Conservation (phyloP, 2,797 vertebrate genomes). For the Poecilia picta region DNA sequence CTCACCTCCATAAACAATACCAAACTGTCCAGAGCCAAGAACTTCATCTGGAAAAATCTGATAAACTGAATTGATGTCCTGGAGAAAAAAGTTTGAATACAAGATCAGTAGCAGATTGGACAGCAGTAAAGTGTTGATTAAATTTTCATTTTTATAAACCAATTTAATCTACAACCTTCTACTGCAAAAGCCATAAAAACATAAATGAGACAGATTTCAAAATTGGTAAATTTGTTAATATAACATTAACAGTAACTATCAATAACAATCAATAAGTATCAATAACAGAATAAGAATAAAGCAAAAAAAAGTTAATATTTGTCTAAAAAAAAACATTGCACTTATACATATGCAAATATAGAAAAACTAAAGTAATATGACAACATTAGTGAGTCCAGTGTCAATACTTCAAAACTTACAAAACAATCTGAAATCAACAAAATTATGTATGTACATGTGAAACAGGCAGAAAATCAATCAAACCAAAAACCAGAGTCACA, state of each 20-base stretch:
- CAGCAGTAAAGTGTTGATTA: neutral
- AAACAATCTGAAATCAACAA: neutral
- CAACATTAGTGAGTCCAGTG: neutral
- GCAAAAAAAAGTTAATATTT: no score
- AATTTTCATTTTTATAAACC: neutral
- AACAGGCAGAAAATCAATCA: neutral
- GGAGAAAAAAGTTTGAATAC: constrained; percentile 3
- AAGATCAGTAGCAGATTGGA: neutral
- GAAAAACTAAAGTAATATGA: neutral
- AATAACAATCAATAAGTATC: no score
- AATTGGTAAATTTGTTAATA: no score
- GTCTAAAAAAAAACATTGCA: neutral
- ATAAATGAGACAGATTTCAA: no score
- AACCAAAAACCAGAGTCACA: neutral
- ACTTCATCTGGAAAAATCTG: constrained; percentile 99
- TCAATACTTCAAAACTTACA: neutral
- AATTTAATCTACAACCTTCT: neutral
- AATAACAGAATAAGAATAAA: no score
- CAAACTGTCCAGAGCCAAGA: constrained; percentile 96
- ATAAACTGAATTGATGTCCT: constrained; percentile 98
- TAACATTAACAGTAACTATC: no score
- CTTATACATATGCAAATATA: neutral
- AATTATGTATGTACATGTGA: neutral
- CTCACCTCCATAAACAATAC: constrained; percentile 97
- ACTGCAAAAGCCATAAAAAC: no score